Evolutionary conservation across 2,797 vertebrate genomes (phyloP), one percentile per base, ranked within the genome.

Genomic region (Acomys russatus): DNA sequence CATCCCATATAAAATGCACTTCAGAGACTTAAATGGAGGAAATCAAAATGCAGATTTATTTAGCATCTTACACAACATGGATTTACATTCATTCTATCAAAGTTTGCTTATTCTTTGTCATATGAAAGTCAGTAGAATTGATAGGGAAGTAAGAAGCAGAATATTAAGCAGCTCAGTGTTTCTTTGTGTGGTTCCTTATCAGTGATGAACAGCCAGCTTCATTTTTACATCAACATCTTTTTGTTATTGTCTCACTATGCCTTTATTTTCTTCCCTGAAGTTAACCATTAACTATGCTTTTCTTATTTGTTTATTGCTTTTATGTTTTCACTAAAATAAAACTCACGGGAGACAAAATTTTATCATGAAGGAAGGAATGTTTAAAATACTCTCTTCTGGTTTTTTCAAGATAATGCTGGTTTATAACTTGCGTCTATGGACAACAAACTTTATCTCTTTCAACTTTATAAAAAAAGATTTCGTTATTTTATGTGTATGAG

Each of bases 191-290:
- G 28, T 25, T 79, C 44, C 54, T 78, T 90, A 44, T 93, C 71
- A 30, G 88, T 51, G 80, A 92, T 14, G 73, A 83, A 49, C 56
- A 77, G 49, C 15, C 54, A 87, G 11, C 8, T 33, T 0, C 23
- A 22, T 49, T 33, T 74, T 87, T 63, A 44, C 18, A 23, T 17
- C 17, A 70, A 56, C 51, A 54, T 61, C 38, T 70, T 79, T 33
- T n/a, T 78, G n/a, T 85, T 74, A 18, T 28, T 59, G 44, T 33
- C 23, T 88, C 15, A 56, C 22, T 25, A 12, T 23, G 30, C 1
- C 33, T 94, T 78, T 86, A 88, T 83, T 96, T 95, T 96, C 28
- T 66, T 88, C 66, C 63, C 28, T 91, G 25, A 85, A 38, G 15
- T 76, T 68, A 56, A 74, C 92, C 28, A 28, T 35, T 76, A 88